Conservation (phyloP, 2,888 invertebrate species). For the Tetheella fluctuosa region DNA sequence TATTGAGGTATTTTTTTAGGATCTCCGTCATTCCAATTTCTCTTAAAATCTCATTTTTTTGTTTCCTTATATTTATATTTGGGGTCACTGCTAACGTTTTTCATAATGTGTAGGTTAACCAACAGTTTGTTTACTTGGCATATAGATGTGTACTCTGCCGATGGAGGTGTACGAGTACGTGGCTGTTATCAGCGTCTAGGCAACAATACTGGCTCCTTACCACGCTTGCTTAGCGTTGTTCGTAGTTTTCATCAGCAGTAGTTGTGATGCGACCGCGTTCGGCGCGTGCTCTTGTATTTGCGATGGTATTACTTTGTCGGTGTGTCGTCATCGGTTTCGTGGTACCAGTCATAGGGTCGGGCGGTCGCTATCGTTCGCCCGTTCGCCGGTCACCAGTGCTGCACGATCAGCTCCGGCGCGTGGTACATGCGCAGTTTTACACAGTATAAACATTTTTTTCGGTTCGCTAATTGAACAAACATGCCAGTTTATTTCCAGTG, state of each 20-base stretch:
- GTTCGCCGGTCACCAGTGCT: constrained; percentile 78
- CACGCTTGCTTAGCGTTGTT: constrained; percentile 36
- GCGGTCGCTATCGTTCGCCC: constrained; percentile 79
- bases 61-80: too few relatives aligned
- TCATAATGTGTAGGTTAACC: constrained; percentile 10
- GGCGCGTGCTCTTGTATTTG: constrained; percentile 27
- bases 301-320: constrained; percentile 45
- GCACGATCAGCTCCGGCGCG: constrained; percentile 73
- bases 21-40: too few relatives aligned
- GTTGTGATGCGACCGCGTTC: constrained; percentile 29
- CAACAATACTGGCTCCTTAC: constrained; percentile 54
- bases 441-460: constrained; percentile 42
- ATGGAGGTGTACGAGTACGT: constrained; percentile 31
- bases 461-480: constrained; percentile 61
- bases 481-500: constrained; percentile 72
- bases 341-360: constrained; percentile 75
- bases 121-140: constrained; percentile 48
- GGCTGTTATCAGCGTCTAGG: constrained; percentile 67
- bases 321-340: constrained; percentile 54
- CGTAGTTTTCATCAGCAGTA: constrained; percentile 29
- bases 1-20: too few relatives aligned
- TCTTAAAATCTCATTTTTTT: too few relatives aligned
- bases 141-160: constrained; percentile 40
- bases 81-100: background rate
- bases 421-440: constrained; percentile 61